Conservation (phyloP, 2,113 vertebrate species). For the Todiramphus chloris region DNA sequence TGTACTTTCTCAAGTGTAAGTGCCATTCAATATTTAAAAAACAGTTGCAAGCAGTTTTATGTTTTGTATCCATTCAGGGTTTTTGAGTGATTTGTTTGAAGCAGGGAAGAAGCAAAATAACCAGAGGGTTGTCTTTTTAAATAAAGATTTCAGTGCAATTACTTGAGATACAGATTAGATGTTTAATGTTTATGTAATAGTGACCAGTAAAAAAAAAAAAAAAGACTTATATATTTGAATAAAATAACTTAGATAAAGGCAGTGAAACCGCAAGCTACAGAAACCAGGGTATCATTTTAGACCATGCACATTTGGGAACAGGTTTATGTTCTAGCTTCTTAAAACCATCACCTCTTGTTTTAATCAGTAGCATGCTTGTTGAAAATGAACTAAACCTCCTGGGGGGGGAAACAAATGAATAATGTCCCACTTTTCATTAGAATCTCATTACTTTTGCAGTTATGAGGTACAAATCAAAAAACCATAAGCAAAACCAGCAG, state of each 20-base stretch:
- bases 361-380: conserved; percentile 11
- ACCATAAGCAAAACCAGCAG: background rate
- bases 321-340: conserved; percentile 5
- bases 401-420: background rate
- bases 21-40: background rate
- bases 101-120: background rate
- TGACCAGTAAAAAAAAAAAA: background rate
- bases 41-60: background rate
- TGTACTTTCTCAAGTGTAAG: background rate
- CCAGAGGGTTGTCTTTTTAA: background rate
- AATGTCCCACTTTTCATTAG: conserved; percentile 32
- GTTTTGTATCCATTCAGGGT: background rate
- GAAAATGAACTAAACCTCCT: background rate
- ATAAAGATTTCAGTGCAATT: background rate
- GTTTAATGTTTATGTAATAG: background rate
- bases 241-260: background rate
- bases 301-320: background rate
- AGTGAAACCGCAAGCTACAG: background rate
- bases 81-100: background rate
- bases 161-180: background rate
- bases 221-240: background rate
- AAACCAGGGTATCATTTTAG: background rate
- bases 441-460: conserved; percentile 43
- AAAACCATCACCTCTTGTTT: conserved; percentile 24
- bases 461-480: conserved; percentile 38